phyloP scores from a whole-genome alignment of 35 echinoderm and acorn worm genomes.

The Apostichopus japonicus region DNA sequence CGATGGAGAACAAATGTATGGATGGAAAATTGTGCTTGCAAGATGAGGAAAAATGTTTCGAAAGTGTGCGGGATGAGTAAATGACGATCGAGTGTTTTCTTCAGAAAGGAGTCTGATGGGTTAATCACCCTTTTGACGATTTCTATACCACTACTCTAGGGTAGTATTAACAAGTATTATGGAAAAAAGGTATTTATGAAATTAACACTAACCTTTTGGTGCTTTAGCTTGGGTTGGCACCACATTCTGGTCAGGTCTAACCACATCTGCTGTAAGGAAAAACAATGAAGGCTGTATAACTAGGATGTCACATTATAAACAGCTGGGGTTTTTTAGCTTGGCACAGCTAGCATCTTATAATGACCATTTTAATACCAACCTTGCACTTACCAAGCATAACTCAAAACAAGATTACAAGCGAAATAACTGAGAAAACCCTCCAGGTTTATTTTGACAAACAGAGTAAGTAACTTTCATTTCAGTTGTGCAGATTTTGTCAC shows the following conservation, averaged over 20 bases:
- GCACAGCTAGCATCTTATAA: no score
- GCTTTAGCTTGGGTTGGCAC: not conserved
- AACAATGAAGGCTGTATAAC: no score
- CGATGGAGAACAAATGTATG: not conserved
- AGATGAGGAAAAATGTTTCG: not conserved
- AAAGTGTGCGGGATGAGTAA: not conserved
- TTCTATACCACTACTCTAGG: not conserved
- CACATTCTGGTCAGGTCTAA: not conserved
- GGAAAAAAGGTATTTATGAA: not conserved
- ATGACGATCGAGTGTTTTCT: not conserved
- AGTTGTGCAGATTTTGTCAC: no score
- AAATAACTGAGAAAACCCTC: no score
- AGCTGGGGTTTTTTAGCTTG: no score
- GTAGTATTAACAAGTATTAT: not conserved
- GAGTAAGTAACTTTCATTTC: no score
- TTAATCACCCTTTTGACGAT: not conserved
- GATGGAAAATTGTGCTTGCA: not conserved
- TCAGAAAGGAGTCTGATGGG: not conserved
- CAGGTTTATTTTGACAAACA: no score
- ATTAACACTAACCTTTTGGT: constrained; percentile 7
- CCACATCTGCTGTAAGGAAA: not conserved
- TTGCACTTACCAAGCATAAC: no score
- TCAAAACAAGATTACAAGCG: no score
- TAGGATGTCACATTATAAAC: no score
- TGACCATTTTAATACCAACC: no score